Conservation (phyloP, 1,140 invertebrate species). For the Micrasema minimum region DNA sequence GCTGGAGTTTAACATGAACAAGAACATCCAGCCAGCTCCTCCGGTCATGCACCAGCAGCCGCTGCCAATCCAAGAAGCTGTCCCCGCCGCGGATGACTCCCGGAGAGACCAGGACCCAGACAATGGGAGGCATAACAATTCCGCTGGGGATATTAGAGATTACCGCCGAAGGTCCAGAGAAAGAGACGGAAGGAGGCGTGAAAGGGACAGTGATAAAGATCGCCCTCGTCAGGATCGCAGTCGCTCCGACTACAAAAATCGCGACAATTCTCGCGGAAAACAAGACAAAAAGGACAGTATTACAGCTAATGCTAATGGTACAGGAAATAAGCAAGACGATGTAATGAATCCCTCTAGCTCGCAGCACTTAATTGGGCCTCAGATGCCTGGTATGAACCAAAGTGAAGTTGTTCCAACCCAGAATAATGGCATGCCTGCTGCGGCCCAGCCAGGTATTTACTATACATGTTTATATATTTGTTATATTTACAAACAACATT, state of each 20-base stretch:
- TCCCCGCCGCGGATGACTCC: slow-evolving; percentile 5
- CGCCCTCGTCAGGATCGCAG: slow-evolving; percentile 53
- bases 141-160: slow-evolving; percentile 13
- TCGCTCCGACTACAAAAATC: slow-evolving; percentile 39
- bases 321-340: not conserved
- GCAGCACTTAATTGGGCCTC: not conserved
- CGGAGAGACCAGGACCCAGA: not conserved
- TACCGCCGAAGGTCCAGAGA: slow-evolving; percentile 29
- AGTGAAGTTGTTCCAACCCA: not conserved
- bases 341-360: slow-evolving; percentile 4
- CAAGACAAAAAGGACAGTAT: slow-evolving; percentile 11
- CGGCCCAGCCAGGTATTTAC: slow-evolving; percentile 11
- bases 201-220: slow-evolving; percentile 57
- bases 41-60: slow-evolving; percentile 1
- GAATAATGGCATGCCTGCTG: slow-evolving; percentile 6
- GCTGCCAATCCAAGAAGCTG: not conserved
- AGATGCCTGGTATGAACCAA: slow-evolving; percentile 7
- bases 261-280: slow-evolving; percentile 23
- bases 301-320: not conserved
- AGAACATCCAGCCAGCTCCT: slow-evolving; percentile 57
- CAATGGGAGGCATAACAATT: slow-evolving; percentile 18
- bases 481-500: no score
- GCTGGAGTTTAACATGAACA: slow-evolving; percentile 75
- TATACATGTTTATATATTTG: no score
- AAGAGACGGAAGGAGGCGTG: slow-evolving; percentile 50